These are phyloP conservation scores for Rhagonycha fulva DNA, from an alignment of 2,888 invertebrate species.

Conservation along the genomic window DNA sequence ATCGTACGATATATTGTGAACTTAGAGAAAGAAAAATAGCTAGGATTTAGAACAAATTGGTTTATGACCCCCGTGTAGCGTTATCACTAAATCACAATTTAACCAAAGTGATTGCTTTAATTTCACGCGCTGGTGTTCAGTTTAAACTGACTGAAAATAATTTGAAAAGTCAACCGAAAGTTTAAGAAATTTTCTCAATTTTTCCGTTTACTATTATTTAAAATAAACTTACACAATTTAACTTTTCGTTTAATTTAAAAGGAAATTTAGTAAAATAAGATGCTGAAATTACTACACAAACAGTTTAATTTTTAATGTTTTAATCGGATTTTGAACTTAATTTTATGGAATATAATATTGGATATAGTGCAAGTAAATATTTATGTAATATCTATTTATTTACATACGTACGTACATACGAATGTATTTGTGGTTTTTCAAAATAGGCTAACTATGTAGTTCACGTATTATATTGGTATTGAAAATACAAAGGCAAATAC, in stretches of 20 bases:
- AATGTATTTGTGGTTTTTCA: background rate
- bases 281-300: background rate
- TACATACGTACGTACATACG: background rate
- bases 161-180: conserved; percentile 10
- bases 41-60: conserved; percentile 14
- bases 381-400: too few relatives aligned
- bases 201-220: background rate
- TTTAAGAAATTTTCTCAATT: background rate
- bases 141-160: conserved; percentile 11
- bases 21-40: conserved; percentile 11
- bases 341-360: background rate
- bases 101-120: conserved; percentile 15
- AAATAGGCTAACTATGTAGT: conserved; percentile 6
- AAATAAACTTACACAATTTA: background rate
- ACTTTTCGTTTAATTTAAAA: background rate
- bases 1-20: conserved; percentile 9
- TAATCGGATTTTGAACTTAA: background rate
- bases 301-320: background rate
- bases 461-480: conserved; percentile 19
- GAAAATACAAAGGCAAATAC: conserved; percentile 5
- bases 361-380: background rate
- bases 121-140: conserved; percentile 18
- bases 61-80: conserved; percentile 11
- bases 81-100: conserved; percentile 23
- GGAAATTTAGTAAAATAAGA: background rate